Evolutionary conservation across 2,888 invertebrate genomes (phyloP).

Genomic region (Lepeophtheirus nordmannii): DNA sequence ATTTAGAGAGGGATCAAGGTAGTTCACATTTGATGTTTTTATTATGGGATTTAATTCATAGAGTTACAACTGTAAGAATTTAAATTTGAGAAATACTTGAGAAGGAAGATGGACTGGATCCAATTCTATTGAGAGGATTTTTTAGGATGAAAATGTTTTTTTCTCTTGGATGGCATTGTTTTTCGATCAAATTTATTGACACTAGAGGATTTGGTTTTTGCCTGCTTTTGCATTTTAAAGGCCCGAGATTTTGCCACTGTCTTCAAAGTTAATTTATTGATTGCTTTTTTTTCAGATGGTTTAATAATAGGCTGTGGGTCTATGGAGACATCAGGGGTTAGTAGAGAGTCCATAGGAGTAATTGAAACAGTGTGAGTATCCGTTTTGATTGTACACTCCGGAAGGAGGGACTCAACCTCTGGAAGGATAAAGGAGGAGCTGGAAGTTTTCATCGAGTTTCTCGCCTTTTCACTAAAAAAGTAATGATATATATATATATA

Average conservation of each 20-base stretch:
- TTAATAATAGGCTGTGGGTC: neutral
- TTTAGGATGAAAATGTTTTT: conserved; percentile 1
- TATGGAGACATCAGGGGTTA: neutral
- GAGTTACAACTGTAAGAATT: too few species aligned
- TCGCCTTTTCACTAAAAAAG: neutral
- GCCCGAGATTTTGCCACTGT: neutral
- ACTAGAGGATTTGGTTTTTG: neutral
- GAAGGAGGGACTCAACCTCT: neutral
- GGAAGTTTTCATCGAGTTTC: neutral
- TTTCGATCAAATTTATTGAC: neutral
- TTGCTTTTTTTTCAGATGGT: neutral
- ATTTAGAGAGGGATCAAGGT: too few species aligned
- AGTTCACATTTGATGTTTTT: too few species aligned
- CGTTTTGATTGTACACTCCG: neutral
- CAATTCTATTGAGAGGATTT: too few species aligned
- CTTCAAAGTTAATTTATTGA: neutral
- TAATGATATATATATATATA: neutral
- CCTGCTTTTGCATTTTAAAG: neutral
- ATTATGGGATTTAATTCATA: too few species aligned
- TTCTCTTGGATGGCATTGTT: neutral
- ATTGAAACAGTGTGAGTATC: conserved; percentile 10
- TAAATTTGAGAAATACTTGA: too few species aligned
- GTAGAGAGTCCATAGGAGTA: neutral
- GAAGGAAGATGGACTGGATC: too few species aligned
- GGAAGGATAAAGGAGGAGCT: neutral